Base-by-base conservation (phyloP, 2,888 invertebrate species). In the Cephus runcator region DNA sequence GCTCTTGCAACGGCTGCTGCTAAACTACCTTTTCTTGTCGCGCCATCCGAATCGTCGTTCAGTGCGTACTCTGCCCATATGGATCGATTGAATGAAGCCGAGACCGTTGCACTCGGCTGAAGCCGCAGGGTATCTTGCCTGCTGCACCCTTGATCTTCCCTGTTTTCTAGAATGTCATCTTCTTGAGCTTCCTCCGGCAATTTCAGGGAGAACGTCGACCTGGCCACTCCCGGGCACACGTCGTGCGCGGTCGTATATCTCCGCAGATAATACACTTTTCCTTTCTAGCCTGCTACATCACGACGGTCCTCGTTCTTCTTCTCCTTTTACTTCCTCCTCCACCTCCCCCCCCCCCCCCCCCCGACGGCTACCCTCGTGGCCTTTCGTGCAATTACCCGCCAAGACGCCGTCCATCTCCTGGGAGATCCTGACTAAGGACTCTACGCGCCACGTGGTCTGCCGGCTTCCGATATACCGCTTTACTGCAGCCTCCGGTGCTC, bases 381-480 rank as follows among this genome's bases (percentile, higher is more conserved):
- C 85, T 87, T 85, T 87, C 85, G 83, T 84, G 85, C 87, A 87
- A 89, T 89, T 88, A 89, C 84, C 84, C 85, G 86, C 81, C 85
- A 81, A 89, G 87, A 87, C 85, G 83, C 80, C 83, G 84, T 85
- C 82, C 81, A 83, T 87, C 85, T 86, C 85, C 80, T 81, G 75
- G 76, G 84, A 86, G 84, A 84, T 85, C 80, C 82, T 83, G 82
- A 82, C 85, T 83, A 84, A 84, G 82, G 83, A 83, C 82, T 83
- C 80, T 81, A 76, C 75, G 81, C 56, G 56, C 56, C 56, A 69
- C 82, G 75, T 81, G 81, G 80, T 85, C 80, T 77, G 76, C 82
- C 76, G 56, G 6, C 35, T 35, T 12, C 3, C 35, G 0, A 87
- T 85, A 83, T 83, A 83, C 84, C 85, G 40, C 40, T 40, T 40